Evolutionary conservation across 2,113 vertebrate genomes (phyloP).

Genomic region (Oxyruncus cristatus): DNA sequence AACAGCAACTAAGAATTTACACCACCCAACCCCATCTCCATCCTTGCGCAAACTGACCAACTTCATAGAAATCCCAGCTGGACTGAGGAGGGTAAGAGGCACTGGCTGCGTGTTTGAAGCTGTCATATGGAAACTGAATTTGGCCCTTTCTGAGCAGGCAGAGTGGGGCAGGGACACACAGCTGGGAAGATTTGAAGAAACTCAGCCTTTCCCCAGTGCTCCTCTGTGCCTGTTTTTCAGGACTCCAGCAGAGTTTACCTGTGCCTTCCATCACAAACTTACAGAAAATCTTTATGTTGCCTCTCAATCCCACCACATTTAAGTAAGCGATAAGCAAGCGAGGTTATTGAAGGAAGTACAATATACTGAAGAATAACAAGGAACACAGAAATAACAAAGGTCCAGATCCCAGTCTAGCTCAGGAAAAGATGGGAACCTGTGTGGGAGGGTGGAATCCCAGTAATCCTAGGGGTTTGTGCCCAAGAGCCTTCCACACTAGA

Average conservation of each 20-base stretch:
- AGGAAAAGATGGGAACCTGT: not conserved
- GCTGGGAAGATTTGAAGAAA: not conserved
- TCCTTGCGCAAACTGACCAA: not conserved
- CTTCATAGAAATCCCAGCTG: constrained; percentile 6
- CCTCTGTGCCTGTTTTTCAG: not conserved
- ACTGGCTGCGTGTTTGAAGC: not conserved
- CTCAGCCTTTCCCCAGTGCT: not conserved
- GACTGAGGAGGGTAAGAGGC: not conserved
- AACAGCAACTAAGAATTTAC: constrained; percentile 1
- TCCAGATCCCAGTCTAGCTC: not conserved
- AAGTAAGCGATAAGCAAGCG: not conserved
- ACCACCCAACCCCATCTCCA: not conserved
- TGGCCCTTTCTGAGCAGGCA: not conserved
- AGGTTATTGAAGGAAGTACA: not conserved
- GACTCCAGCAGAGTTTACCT: not conserved
- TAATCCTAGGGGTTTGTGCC: not conserved
- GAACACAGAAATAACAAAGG: not conserved
- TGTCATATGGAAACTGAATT: not conserved
- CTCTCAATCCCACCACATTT: not conserved
- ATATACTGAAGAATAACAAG: not conserved
- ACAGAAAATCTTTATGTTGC: not conserved
- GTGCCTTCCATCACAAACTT: not conserved
- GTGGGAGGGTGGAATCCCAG: not conserved
- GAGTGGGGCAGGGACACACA: not conserved
- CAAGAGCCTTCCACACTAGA: not conserved